phyloP scores from a whole-genome alignment of 2,113 vertebrate species.

The Bambusicola thoracicus region DNA sequence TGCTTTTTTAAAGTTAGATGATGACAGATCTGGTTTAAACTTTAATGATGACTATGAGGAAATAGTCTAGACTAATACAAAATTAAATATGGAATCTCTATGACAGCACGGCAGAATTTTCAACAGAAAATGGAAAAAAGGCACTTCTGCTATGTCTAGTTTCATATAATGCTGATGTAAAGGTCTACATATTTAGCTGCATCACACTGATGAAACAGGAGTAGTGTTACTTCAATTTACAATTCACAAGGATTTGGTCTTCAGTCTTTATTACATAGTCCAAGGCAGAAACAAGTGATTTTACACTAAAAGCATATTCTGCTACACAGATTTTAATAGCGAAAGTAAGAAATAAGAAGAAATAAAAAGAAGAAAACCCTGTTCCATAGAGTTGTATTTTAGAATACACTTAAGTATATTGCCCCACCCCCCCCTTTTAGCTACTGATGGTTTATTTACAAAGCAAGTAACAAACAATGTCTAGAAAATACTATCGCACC shows the following conservation, averaged over 20 bases:
- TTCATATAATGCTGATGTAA: neutral
- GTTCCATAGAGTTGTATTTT: neutral
- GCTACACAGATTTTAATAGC: constrained; percentile 4
- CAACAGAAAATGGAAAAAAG: neutral
- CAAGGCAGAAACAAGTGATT: constrained; percentile 10
- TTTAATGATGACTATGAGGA: neutral
- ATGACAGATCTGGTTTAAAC: neutral
- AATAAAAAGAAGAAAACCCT: neutral
- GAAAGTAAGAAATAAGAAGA: constrained; percentile 17
- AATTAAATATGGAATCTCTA: neutral
- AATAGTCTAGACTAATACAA: neutral
- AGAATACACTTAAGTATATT: constrained; percentile 24
- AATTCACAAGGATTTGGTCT: neutral
- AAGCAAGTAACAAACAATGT: constrained; percentile 31
- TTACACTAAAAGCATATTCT: neutral
- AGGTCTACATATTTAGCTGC: neutral
- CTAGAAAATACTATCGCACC: constrained; percentile 51
- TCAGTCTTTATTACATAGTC: constrained; percentile 44
- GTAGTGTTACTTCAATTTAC: neutral
- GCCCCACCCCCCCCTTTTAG: neutral
- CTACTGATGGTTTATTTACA: constrained; percentile 57
- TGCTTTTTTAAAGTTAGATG: neutral
- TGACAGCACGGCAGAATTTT: neutral
- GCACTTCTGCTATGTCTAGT: constrained; percentile 11
- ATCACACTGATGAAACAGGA: neutral